These are phyloP conservation scores for Pseudolycoriella hygida DNA, from an alignment of 2,888 invertebrate species.

Conservation along the genomic window DNA sequence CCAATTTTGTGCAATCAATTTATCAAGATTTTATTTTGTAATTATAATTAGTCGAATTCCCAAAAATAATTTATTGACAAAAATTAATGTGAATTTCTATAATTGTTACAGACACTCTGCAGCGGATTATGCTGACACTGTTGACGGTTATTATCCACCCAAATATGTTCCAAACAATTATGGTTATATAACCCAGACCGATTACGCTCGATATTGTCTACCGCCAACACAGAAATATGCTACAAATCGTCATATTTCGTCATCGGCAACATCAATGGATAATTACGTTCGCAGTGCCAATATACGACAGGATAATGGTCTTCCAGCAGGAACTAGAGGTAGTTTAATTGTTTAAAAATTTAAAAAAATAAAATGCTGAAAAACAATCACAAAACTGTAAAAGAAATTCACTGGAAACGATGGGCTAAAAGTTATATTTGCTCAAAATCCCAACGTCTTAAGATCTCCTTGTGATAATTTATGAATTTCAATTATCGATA, in stretches of 20 bases:
- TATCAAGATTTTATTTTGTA: too few species aligned
- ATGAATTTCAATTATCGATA: too few species aligned
- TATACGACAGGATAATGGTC: constrained; percentile 2
- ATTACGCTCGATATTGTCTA: constrained; percentile 76
- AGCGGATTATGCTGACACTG: constrained; percentile 7
- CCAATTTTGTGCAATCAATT: too few species aligned
- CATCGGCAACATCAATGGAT: not conserved
- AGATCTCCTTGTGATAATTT: too few species aligned
- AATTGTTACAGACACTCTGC: constrained; percentile 5
- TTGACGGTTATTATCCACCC: constrained; percentile 36
- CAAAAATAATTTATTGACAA: not conserved
- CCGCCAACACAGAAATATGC: constrained; percentile 38
- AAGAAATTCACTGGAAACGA: too few species aligned
- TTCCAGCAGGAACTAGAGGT: not conserved
- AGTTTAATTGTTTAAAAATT: constrained; percentile 1
- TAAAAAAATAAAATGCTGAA: too few species aligned
- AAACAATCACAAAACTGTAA: too few species aligned
- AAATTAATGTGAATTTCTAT: too few species aligned
- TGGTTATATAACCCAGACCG: constrained; percentile 75
- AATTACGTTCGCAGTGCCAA: not conserved
- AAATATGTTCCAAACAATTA: constrained; percentile 54
- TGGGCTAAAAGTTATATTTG: too few species aligned
- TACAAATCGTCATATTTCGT: not conserved
- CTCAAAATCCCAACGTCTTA: too few species aligned
- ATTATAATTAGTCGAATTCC: too few species aligned